Conservation (phyloP, 2,888 invertebrate species). For the Xestia xanthographa region DNA sequence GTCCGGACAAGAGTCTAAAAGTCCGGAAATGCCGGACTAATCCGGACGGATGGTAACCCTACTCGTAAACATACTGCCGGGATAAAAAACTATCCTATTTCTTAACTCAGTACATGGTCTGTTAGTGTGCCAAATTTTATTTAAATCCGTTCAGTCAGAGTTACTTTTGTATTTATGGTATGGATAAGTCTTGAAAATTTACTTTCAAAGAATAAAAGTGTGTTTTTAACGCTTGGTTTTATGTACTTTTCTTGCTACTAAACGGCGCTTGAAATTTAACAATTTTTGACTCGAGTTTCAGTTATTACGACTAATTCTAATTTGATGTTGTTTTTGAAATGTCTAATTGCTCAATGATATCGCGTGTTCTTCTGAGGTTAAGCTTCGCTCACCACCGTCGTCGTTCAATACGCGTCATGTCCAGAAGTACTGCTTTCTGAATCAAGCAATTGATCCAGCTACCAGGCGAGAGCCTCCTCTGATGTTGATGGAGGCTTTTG, state of each 20-base stretch:
- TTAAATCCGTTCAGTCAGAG: background rate
- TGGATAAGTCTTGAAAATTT: slow-evolving; percentile 5
- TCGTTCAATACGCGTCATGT: no score
- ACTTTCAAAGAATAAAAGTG: slow-evolving; percentile 6
- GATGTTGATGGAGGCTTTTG: background rate
- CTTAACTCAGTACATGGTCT: background rate
- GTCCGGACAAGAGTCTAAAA: no score
- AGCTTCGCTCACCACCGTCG: background rate
- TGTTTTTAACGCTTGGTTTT: slow-evolving; percentile 33
- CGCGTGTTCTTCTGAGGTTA: background rate
- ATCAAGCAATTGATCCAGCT: no score
- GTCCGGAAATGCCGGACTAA: no score
- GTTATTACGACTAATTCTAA: slow-evolving; percentile 12
- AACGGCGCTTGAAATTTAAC: background rate
- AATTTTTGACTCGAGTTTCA: background rate
- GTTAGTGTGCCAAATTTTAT: background rate
- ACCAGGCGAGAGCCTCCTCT: background rate
- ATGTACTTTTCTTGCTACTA: slow-evolving; percentile 2
- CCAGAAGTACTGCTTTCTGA: no score
- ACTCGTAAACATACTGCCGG: background rate
- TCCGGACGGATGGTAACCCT: no score
- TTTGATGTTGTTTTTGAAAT: background rate
- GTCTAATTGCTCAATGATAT: background rate
- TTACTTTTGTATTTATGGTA: background rate
- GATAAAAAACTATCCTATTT: background rate